Evolutionary conservation across 1,140 invertebrate genomes (phyloP).

Genomic region (Philopotamus ludificatus): DNA sequence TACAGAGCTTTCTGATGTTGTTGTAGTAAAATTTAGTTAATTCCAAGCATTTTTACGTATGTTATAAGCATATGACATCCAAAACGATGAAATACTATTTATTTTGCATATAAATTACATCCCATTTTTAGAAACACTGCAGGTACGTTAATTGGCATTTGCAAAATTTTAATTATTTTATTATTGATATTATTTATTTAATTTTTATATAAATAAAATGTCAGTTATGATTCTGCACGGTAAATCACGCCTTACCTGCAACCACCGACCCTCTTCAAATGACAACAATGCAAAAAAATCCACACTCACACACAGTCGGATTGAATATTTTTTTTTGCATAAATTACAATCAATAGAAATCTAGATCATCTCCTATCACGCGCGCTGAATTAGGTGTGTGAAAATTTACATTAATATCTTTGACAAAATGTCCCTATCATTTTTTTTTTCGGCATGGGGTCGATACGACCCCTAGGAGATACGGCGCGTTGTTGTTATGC

Average conservation of each 20-base stretch:
- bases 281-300: not conserved
- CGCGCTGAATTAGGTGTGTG: conserved; percentile 12
- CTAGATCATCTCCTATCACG: conserved; percentile 8
- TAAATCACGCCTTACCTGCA: conserved; percentile 2
- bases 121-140: too few species aligned
- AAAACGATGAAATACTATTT: too few species aligned
- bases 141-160: too few species aligned
- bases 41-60: too few species aligned
- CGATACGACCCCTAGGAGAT: not conserved
- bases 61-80: too few species aligned
- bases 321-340: not conserved
- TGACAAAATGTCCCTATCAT: not conserved
- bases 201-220: too few species aligned
- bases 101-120: too few species aligned
- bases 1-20: too few species aligned
- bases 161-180: too few species aligned
- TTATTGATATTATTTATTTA: too few species aligned
- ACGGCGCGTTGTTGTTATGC: not conserved
- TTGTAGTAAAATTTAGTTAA: too few species aligned
- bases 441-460: conserved; percentile 1
- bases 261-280: not conserved
- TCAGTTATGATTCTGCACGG: not conserved
- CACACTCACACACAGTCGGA: not conserved
- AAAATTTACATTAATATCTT: conserved; percentile 13
- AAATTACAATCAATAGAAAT: conserved; percentile 9